Evolutionary conservation across 1,140 invertebrate species (phyloP), one percentile per base, ranked within the genome.

Genomic region (Oncopodura yosiiana): DNA sequence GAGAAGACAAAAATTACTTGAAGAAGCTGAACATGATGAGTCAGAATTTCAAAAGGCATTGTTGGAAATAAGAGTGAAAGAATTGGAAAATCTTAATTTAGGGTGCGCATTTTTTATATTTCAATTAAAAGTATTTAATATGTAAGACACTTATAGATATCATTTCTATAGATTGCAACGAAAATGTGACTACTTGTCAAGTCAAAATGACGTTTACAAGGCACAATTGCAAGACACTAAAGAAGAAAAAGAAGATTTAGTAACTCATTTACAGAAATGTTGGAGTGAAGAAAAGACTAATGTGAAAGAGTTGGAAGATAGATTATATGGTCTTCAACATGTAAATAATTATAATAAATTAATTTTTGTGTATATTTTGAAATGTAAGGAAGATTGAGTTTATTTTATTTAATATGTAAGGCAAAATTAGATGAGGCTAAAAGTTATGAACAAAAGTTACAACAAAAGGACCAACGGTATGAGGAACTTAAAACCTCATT

Each of bases 1-100:
- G 49, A 38, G 23, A 38, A 30, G 41, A 50, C 26, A 34, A 18
- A 27, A 37, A n/a, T 29, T 5, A 30, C 29, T 26, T 18, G 41
- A 53, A 26, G 55, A 42, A 24, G 54, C 26, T n/a, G 58, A 53
- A 32, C 58, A 56, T 34, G 43, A 62, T 46, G 63, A 62, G 38
- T 21, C 49, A 9, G 58, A 65, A 39, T 64, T 64, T 48, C 53
- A 59, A 23, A 58, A 56, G 34, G 59, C 55, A 26, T 8, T 43
- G 1, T 19, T 64, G 19, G 62, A 64, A 55, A 56, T 64, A 24
- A 49, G 62, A 14, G 59, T 64, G 2, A 64, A 61, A 39, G 62
- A 64, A 48, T 37, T 64, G 43, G 59, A 61, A 27, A 55, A 43
- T 26, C 43, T 64, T 14, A 64, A 64, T 43, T 19, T 48, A 5